Conservation (phyloP, 2,888 invertebrate genomes). For the Cataglyphis altisquamis region DNA sequence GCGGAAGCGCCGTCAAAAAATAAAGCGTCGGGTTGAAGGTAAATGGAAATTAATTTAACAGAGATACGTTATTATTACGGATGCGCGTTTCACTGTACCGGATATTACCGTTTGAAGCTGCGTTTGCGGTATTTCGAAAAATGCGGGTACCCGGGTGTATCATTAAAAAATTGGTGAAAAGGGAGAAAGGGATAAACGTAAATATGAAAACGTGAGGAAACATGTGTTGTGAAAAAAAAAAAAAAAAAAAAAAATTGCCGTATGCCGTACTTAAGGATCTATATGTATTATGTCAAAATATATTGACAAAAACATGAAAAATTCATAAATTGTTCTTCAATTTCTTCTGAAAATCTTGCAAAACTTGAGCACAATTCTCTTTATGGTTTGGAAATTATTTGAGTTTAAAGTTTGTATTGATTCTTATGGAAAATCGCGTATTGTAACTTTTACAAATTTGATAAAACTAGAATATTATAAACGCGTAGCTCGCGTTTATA, state of each 20-base stretch:
- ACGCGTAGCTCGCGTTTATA: too few relatives aligned
- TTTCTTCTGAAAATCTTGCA: too few relatives aligned
- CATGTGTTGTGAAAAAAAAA: background rate
- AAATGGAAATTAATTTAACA: slow-evolving; percentile 58
- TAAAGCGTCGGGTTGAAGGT: slow-evolving; percentile 40
- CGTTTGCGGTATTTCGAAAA: slow-evolving; percentile 34
- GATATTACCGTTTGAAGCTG: slow-evolving; percentile 44
- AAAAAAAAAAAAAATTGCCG: background rate
- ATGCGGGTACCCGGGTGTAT: slow-evolving; percentile 48
- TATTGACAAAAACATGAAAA: too few relatives aligned
- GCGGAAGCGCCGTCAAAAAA: slow-evolving; percentile 41
- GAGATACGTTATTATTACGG: slow-evolving; percentile 55
- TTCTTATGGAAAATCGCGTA: too few relatives aligned
- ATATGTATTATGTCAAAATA: too few relatives aligned
- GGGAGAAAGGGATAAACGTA: background rate
- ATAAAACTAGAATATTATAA: too few relatives aligned
- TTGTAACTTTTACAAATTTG: too few relatives aligned
- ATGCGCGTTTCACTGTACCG: slow-evolving; percentile 12
- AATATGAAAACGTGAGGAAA: background rate
- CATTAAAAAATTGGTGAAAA: slow-evolving; percentile 6
- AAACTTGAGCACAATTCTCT: too few relatives aligned
- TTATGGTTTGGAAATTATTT: too few relatives aligned
- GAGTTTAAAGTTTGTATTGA: too few relatives aligned
- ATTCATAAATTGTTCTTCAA: too few relatives aligned
- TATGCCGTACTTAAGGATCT: background rate